These are phyloP conservation scores for Homalodisca vitripennis DNA, from an alignment of 1,140 invertebrate genomes.

Conservation along the genomic window DNA sequence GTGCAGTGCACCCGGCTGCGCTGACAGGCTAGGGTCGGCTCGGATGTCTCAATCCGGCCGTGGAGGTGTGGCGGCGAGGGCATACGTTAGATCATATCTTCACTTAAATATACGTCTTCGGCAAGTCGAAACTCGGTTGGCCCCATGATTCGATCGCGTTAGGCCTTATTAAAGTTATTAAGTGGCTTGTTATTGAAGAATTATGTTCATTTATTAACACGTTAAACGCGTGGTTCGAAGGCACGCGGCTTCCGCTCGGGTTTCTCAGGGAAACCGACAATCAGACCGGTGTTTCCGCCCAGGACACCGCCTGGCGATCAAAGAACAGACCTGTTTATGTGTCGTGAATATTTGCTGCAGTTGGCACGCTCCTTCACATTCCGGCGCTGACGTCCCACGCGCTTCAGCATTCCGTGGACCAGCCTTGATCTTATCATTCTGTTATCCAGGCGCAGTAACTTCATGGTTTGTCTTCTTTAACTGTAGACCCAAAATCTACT, in stretches of 20 bases:
- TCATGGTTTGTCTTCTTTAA: too few relatives aligned
- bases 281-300: not conserved
- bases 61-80: not conserved
- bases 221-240: not conserved
- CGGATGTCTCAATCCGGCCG: not conserved
- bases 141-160: not conserved
- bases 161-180: constrained; percentile 18
- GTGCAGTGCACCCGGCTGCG: too few relatives aligned
- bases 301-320: too few relatives aligned
- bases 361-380: too few relatives aligned
- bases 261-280: not conserved
- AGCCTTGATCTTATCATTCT: too few relatives aligned
- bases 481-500: too few relatives aligned
- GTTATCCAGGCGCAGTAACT: too few relatives aligned
- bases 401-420: too few relatives aligned
- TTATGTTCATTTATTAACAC: constrained; percentile 18
- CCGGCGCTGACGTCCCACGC: too few relatives aligned
- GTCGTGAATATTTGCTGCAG: too few relatives aligned
- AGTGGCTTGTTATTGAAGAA: constrained; percentile 15
- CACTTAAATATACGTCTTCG: constrained; percentile 12
- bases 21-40: too few relatives aligned
- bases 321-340: too few relatives aligned
- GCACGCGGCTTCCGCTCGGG: constrained; percentile 3
- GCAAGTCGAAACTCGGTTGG: not conserved
- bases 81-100: not conserved